These are phyloP conservation scores for Spatulosminthurus flaviceps DNA, from an alignment of 2,888 invertebrate species.

Conservation along the genomic window DNA sequence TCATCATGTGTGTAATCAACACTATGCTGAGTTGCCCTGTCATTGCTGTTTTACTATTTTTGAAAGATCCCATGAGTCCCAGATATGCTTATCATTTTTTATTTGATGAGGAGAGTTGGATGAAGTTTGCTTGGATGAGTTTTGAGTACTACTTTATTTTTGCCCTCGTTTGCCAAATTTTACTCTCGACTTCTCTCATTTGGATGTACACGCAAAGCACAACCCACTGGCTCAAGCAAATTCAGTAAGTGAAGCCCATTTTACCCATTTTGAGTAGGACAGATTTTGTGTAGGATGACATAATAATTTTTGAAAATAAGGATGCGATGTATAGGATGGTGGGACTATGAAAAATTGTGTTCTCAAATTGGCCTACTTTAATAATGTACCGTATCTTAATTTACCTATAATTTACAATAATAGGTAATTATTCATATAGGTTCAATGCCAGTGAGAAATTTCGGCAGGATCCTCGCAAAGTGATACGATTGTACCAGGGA, in stretches of 20 bases:
- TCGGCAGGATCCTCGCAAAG: not conserved
- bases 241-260: too few relatives aligned
- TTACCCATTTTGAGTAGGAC: not conserved
- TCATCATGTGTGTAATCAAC: too few relatives aligned
- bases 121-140: not conserved
- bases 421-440: too few relatives aligned
- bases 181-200: not conserved
- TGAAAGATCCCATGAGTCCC: not conserved
- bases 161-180: not conserved
- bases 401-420: too few relatives aligned
- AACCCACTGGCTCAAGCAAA: constrained; percentile 21
- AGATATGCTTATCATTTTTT: not conserved
- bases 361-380: too few relatives aligned
- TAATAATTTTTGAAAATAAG: not conserved
- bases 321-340: too few relatives aligned
- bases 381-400: too few relatives aligned
- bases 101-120: not conserved
- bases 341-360: too few relatives aligned
- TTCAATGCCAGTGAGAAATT: not conserved
- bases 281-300: too few relatives aligned
- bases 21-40: too few relatives aligned
- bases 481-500: not conserved
- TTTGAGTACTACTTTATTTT: not conserved
- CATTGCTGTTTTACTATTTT: too few relatives aligned
- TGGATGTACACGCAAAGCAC: constrained; percentile 18